phyloP scores from a whole-genome alignment of 1,140 invertebrate species.

The Lucilia cuprina region DNA sequence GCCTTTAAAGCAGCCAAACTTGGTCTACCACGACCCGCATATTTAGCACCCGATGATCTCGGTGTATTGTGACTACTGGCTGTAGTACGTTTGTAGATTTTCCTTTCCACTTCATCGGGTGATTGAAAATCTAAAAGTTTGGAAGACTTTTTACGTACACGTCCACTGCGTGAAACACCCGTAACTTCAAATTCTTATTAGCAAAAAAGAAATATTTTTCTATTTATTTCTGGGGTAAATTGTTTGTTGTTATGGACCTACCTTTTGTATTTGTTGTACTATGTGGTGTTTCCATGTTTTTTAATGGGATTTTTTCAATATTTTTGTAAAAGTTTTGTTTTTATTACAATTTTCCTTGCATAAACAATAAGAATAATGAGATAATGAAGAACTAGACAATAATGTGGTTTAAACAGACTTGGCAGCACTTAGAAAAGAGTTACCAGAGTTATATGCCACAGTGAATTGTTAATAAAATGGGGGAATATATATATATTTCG shows the following conservation, averaged over 20 bases:
- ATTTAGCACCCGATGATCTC: neutral
- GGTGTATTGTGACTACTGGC: neutral
- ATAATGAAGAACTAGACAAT: neutral
- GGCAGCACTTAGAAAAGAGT: neutral
- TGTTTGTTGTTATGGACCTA: neutral
- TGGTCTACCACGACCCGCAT: slow-evolving; percentile 44
- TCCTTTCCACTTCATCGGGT: slow-evolving; percentile 76
- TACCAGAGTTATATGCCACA: neutral
- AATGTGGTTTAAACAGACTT: neutral
- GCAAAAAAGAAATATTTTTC: neutral
- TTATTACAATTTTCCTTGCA: slow-evolving; percentile 5
- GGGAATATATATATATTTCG: too few species aligned
- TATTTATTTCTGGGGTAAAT: too few species aligned
- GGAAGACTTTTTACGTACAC: slow-evolving; percentile 92
- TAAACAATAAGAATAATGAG: neutral
- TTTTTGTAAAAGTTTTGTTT: slow-evolving; percentile 13
- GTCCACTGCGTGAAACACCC: slow-evolving; percentile 81
- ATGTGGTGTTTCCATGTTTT: neutral
- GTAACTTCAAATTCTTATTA: slow-evolving; percentile 78
- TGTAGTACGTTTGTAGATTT: slow-evolving; percentile 51
- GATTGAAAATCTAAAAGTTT: slow-evolving; percentile 93
- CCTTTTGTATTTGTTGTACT: slow-evolving; percentile 15
- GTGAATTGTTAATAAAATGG: too few species aligned
- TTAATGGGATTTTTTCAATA: neutral
- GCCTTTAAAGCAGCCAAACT: slow-evolving; percentile 11